Conservation (phyloP, 2,888 invertebrate genomes). For the Archips xylosteana region DNA sequence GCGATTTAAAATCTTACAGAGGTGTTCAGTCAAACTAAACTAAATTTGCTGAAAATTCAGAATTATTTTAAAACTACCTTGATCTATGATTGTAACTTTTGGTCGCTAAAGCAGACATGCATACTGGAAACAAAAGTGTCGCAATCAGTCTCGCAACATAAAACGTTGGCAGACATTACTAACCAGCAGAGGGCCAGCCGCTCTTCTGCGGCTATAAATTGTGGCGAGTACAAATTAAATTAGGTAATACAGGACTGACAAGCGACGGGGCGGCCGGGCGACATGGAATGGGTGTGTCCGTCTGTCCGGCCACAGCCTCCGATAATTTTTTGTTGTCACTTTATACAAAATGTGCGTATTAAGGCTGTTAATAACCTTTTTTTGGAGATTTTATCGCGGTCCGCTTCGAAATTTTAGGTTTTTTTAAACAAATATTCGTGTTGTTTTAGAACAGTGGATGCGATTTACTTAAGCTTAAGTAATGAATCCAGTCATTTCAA, state of each 20-base stretch:
- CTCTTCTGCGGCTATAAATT: conserved; percentile 43
- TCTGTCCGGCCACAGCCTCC: conserved; percentile 38
- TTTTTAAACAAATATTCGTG: neutral
- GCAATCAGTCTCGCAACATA: conserved; percentile 36
- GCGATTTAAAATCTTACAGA: no score
- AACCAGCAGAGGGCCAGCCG: conserved; percentile 25
- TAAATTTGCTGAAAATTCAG: no score
- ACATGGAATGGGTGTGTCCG: conserved; percentile 42
- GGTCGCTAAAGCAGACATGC: neutral
- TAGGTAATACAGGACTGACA: conserved; percentile 43
- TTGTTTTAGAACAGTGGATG: no score
- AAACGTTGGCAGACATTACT: conserved; percentile 40
- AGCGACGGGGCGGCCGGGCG: conserved; percentile 41
- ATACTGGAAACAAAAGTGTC: conserved; percentile 21
- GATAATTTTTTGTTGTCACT: conserved; percentile 40
- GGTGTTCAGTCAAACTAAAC: no score
- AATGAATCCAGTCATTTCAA: neutral
- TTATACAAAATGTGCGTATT: conserved; percentile 34
- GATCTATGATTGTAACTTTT: neutral
- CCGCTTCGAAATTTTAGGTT: neutral
- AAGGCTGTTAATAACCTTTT: conserved; percentile 32
- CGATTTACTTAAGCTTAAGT: no score
- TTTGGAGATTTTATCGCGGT: conserved; percentile 14
- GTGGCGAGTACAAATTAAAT: conserved; percentile 43
- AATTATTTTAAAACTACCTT: neutral